phyloP scores from a whole-genome alignment of 2,888 invertebrate species.

The Cotesia congregata region DNA sequence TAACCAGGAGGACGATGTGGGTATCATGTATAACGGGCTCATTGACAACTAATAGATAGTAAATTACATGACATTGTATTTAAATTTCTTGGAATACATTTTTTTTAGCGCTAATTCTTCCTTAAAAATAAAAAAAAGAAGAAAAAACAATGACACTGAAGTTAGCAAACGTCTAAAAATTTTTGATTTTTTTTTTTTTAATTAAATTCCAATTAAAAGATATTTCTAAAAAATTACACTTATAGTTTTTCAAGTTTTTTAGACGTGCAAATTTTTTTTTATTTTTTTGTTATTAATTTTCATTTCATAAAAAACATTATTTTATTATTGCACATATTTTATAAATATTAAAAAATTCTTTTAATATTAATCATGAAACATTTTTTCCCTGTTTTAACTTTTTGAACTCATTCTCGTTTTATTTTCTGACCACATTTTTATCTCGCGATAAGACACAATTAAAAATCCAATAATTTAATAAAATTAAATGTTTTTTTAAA shows the following conservation, averaged over 20 bases:
- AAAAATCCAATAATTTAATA: background rate
- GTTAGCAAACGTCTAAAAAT: too few species aligned
- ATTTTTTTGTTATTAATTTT: background rate
- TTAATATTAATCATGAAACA: background rate
- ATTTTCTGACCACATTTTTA: background rate
- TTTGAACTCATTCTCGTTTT: background rate
- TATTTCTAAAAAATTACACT: too few species aligned
- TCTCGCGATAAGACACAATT: background rate
- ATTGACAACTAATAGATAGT: conserved; percentile 16
- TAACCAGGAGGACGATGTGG: conserved; percentile 7
- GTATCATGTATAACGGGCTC: conserved; percentile 22
- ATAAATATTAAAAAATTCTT: background rate
- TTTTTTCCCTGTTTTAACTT: background rate
- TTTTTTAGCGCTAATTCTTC: background rate
- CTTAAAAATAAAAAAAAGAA: too few species aligned
- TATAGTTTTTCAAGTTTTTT: too few species aligned
- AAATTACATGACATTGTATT: conserved; percentile 15
- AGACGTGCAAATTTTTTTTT: too few species aligned
- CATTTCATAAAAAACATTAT: too few species aligned
- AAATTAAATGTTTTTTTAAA: background rate
- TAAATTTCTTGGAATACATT: background rate
- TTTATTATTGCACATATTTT: too few species aligned
- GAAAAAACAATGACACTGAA: too few species aligned
- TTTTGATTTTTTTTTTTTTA: too few species aligned
- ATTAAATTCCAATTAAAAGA: too few species aligned